Conservation (phyloP, 2,888 invertebrate genomes). For the Ectemnius cavifrons region DNA sequence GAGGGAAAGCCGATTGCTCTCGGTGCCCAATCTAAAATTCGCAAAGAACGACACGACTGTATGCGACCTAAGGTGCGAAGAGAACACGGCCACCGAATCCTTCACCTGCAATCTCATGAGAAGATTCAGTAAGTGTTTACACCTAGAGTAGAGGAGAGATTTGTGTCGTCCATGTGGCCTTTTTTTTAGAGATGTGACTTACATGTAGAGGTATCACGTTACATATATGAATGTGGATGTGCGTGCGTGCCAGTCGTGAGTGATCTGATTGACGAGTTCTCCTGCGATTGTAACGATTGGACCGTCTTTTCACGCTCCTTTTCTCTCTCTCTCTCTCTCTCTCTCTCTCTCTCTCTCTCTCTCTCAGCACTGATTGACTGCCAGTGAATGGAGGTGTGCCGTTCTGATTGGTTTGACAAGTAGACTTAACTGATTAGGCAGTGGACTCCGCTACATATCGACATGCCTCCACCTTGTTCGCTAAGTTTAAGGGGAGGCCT, state of each 20-base stretch:
- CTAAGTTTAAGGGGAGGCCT: constrained; percentile 62
- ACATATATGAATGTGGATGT: constrained; percentile 46
- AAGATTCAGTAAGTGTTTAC: constrained; percentile 91
- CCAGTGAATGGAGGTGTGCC: constrained; percentile 22
- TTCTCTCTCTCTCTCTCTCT: constrained; percentile 11
- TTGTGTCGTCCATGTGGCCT: constrained; percentile 62
- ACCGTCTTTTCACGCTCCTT: not conserved
- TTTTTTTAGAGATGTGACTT: constrained; percentile 54
- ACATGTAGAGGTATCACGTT: constrained; percentile 52
- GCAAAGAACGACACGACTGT: constrained; percentile 78
- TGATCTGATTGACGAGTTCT: constrained; percentile 28
- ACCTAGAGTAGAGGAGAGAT: constrained; percentile 66
- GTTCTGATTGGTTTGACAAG: constrained; percentile 9
- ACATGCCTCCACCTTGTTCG: constrained; percentile 53
- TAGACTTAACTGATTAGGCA: constrained; percentile 25
- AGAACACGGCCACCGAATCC: constrained; percentile 76
- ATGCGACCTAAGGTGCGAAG: constrained; percentile 81
- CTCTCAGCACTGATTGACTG: not conserved
- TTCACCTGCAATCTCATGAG: constrained; percentile 89
- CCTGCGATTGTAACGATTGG: constrained; percentile 27
- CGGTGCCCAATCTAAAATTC: constrained; percentile 88
- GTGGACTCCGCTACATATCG: constrained; percentile 47
- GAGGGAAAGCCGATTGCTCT: constrained; percentile 85
- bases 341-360: constrained; percentile 13
- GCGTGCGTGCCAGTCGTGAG: constrained; percentile 28